Base-by-base conservation (phyloP, 2,888 invertebrate species). In the Ametastegia equiseti region DNA sequence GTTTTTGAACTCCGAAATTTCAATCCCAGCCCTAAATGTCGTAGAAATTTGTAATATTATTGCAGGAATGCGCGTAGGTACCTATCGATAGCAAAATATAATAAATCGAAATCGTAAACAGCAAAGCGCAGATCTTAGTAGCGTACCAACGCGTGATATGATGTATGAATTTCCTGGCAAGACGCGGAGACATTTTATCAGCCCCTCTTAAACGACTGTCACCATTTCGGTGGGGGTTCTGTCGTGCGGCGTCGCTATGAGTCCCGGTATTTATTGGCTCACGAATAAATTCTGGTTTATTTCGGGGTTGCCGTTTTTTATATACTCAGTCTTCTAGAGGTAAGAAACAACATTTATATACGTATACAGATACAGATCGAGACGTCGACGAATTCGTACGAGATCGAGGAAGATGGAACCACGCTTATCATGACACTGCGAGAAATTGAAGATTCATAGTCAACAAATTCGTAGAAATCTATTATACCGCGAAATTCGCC, bases 141-240 rank as follows among this genome's bases (percentile, higher is more conserved):
- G 47, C 42, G 78, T 42, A 54, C 57, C 57, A 42, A 45, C 60
- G 42, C 60, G 60, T 63, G 78, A 63, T 78, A 78, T 78, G 78
- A 78, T 78, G 30, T 33, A 78, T 78, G 78, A 78, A 78, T 78
- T 63, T 78, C 60, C 78, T 19, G 19, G 63, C 60, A 63, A 27
- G 78, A 63, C 63, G 60, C 11, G 42, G 60, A 42, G 60, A 78
- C 57, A 42, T 78, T 78, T 78, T 78, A 78, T 78, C 78, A 78
- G 45, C 78, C 42, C 78, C n/a, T 78, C 78, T 63, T 78, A 78
- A 78, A 78, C 78, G 78, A 78, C 78, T 78, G 78, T 78, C 78
- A 78, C 78, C 78, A 78, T 78, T 78, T 78, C 78, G 78, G 78
- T 30, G 30, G 78, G 57, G 50, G 9, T 78, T 39, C 63, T 63